phyloP scores from a whole-genome alignment of 2,113 vertebrate species.

The Colossoma macropomum region DNA sequence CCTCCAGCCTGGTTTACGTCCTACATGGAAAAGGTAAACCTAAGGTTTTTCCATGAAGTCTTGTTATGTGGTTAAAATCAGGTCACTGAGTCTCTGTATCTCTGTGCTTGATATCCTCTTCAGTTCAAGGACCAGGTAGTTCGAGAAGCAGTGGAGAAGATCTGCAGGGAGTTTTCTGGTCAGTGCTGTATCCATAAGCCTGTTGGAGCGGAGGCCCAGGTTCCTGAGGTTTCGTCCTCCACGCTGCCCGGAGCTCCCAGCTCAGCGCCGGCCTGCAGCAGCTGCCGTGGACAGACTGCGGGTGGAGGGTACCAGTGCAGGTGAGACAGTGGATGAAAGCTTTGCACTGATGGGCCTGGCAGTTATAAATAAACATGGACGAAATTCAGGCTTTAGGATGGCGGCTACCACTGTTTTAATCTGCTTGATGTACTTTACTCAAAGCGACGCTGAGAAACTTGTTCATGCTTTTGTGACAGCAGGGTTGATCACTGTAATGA shows the following conservation, averaged over 20 bases:
- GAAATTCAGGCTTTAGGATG: too few species aligned
- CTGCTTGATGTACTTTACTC: too few species aligned
- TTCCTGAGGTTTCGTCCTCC: constrained; percentile 67
- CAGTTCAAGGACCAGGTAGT: constrained; percentile 97
- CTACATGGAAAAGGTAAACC: constrained; percentile 89
- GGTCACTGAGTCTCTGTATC: not conserved
- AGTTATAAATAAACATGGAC: too few species aligned
- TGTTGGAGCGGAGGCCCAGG: constrained; percentile 64
- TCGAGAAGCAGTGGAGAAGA: constrained; percentile 91
- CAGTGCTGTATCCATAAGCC: constrained; percentile 84
- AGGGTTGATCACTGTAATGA: too few species aligned
- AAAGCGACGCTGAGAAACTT: too few species aligned
- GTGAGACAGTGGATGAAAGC: constrained; percentile 62
- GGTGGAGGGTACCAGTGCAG: constrained; percentile 97
- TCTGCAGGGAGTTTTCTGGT: constrained; percentile 89
- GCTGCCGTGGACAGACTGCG: constrained; percentile 84
- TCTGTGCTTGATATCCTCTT: not conserved
- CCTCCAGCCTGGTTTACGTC: constrained; percentile 96
- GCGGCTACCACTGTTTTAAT: too few species aligned
- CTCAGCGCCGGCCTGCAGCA: constrained; percentile 85
- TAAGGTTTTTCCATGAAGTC: not conserved
- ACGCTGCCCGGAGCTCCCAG: constrained; percentile 76
- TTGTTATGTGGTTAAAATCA: too few species aligned
- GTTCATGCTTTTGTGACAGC: too few species aligned
- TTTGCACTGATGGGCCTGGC: not conserved